Conservation (phyloP, 2,888 invertebrate genomes). For the Ganaspis brasiliensis region DNA sequence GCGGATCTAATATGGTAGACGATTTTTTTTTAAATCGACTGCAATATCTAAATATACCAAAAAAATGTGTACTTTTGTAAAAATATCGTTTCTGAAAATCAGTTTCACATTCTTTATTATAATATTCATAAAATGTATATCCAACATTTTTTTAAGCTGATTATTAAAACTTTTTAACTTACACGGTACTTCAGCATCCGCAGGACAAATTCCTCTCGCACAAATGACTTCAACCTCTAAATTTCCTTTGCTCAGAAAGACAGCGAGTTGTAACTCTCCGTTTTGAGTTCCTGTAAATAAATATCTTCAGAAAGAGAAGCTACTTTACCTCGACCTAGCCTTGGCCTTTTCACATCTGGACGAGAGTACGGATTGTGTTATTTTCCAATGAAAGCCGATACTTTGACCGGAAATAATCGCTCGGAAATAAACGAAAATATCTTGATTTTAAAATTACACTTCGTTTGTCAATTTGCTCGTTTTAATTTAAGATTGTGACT, state of each 20-base stretch:
- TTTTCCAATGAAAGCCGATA: conserved; percentile 31
- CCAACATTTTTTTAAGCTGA: no score
- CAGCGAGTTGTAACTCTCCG: conserved; percentile 93
- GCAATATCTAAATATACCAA: no score
- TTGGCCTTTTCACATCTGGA: conserved; percentile 14
- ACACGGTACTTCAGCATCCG: conserved; percentile 88
- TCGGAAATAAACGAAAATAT: conserved; percentile 18
- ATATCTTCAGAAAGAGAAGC: conserved; percentile 36
- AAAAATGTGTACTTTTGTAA: no score
- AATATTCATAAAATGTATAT: no score
- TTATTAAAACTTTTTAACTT: conserved; percentile 51
- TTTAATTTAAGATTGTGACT: not conserved
- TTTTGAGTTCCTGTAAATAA: conserved; percentile 82
- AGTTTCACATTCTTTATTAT: no score
- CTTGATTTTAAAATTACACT: conserved; percentile 14
- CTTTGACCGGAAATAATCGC: conserved; percentile 21
- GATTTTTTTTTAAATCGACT: no score
- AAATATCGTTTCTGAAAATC: no score
- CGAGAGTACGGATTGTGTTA: not conserved
- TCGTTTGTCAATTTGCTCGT: not conserved
- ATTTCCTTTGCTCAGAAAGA: conserved; percentile 94
- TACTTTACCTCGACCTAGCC: conserved; percentile 25
- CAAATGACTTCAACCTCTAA: conserved; percentile 93
- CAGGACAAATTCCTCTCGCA: conserved; percentile 86
- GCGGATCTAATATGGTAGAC: no score